Percentiles rank a stretch among this genome's conserved stretches.
Evolutionary conservation across 2,113 vertebrate genomes (phyloP).

Genomic region (Neotoma lepida): DNA sequence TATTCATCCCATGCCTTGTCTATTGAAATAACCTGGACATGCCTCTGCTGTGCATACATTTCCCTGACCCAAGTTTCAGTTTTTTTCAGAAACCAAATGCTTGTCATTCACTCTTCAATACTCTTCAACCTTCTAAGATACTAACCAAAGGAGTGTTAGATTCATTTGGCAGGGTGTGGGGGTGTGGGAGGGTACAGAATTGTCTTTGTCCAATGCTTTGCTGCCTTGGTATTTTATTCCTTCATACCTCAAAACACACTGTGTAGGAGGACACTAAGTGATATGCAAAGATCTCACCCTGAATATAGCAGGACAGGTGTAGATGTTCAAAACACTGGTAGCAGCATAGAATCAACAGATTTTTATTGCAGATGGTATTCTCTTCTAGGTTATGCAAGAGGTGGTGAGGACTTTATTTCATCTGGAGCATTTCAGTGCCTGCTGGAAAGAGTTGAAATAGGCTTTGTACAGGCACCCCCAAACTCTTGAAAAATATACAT

Average conservation of each 20-base stretch:
- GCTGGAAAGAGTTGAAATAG: slow-evolving; percentile 36
- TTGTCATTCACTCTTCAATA: background rate
- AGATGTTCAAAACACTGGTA: slow-evolving; percentile 56
- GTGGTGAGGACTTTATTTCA: slow-evolving; percentile 11
- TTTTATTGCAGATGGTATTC: slow-evolving; percentile 41
- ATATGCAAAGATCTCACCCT: slow-evolving; percentile 37
- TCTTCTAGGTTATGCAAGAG: slow-evolving; percentile 43
- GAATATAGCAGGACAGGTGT: slow-evolving; percentile 61
- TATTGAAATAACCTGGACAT: background rate
- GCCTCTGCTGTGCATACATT: background rate
- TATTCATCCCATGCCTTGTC: background rate
- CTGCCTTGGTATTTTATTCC: background rate
- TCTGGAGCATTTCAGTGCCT: slow-evolving; percentile 44
- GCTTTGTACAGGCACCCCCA: slow-evolving; percentile 9
- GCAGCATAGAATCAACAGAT: slow-evolving; percentile 62
- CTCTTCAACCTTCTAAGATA: background rate
- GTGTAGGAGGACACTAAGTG: slow-evolving; percentile 45
- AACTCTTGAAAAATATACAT: slow-evolving; percentile 63
- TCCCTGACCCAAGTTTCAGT: background rate
- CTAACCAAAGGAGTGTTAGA: background rate
- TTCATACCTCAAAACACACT: background rate
- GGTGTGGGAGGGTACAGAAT: background rate
- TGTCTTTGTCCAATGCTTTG: background rate
- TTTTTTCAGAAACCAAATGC: background rate
- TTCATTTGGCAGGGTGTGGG: too few species aligned